Percentiles rank a stretch among this genome's conserved stretches.
Conservation (phyloP, 2,113 vertebrate genomes). For the Spilogale gracilis region DNA sequence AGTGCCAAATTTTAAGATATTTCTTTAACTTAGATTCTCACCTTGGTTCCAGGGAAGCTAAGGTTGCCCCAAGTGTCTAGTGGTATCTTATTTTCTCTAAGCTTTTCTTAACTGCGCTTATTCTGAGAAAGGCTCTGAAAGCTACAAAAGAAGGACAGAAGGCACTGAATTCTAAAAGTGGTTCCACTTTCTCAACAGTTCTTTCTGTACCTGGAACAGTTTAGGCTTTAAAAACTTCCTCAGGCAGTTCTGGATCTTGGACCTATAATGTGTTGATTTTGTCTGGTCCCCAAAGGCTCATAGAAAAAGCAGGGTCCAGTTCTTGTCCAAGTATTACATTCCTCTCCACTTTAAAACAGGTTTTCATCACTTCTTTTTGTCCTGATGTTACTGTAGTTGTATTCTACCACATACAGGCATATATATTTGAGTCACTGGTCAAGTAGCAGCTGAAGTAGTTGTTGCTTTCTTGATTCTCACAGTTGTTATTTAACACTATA, state of each 20-base stretch:
- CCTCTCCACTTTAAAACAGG: not conserved
- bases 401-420: not conserved
- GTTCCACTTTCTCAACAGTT: not conserved
- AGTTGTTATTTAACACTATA: not conserved
- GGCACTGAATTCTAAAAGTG: not conserved
- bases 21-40: not conserved
- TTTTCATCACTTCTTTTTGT: not conserved
- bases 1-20: not conserved
- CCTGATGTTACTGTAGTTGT: not conserved
- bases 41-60: not conserved
- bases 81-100: not conserved
- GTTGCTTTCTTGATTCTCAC: not conserved
- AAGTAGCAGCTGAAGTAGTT: not conserved
- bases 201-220: not conserved
- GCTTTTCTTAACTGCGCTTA: constrained; percentile 4
- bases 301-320: not conserved
- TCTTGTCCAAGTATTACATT: not conserved
- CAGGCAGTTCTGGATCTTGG: not conserved
- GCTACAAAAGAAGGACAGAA: not conserved
- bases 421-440: not conserved
- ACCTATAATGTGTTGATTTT: not conserved
- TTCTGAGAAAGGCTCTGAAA: not conserved
- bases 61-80: not conserved
- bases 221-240: not conserved
- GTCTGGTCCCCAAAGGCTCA: not conserved